Evolutionary conservation across 2,113 vertebrate genomes (phyloP), one percentile per base, ranked within the genome.

Genomic region (Butastur rufipennis): DNA sequence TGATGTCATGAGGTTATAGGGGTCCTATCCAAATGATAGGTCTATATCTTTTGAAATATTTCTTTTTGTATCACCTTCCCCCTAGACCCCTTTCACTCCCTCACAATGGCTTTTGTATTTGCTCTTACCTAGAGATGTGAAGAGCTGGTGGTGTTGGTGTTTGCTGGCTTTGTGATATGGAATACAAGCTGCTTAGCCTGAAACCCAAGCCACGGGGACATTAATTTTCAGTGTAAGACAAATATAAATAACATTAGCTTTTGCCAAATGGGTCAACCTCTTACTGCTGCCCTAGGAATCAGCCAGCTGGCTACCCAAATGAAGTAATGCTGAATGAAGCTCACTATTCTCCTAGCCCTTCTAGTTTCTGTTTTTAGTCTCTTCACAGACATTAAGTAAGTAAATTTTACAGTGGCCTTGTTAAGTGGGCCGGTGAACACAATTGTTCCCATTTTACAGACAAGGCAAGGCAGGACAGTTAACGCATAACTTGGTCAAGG

Each of bases 211-310:
- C 67, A 77, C 5, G 8, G 45, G 45, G 50, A 79, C 48, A 14
- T 74, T 93, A 93, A 27, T 85, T 73, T 91, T 62, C 82, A 61
- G 56, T 58, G 79, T 59, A 81, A 91, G 59, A 82, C 83, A 94
- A 96, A 86, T 67, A 82, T 72, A 96, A 95, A 91, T 93, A 73
- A 83, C 38, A 65, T 81, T 45, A 72, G 21, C 82, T 95, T 92
- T 82, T 94, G 78, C 85, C 92, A 96, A 95, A 93, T 95, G 58
- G 91, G 79, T 90, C 95, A 96, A 53, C 32, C 48, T 88, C 86
- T 82, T 84, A 58, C 42, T 86, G 88, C 47, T 67, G 89, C 53
- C n/a, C 27, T 79, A 93, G 83, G 80, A 97, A 94, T 86, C 66
- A 82, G 74, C 62, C 90, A 97, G 55, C 71, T 92, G 85, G 81